Base-by-base conservation (phyloP, 2,113 vertebrate genomes). In the Ammodytes dubius region DNA sequence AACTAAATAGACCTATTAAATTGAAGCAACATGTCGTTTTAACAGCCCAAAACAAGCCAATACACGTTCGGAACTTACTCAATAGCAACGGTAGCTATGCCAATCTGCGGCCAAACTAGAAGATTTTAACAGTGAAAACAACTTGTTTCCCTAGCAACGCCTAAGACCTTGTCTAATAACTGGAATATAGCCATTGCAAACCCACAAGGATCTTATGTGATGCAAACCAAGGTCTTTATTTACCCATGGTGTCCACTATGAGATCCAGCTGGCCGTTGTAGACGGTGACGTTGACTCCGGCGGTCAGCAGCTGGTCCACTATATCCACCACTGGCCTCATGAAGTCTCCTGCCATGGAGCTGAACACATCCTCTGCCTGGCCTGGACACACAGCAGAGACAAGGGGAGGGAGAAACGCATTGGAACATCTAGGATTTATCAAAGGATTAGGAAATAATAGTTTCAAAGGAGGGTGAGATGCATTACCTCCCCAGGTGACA, bases 211-310 rank as follows among this genome's bases (percentile, higher is more conserved):
- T 27, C 27, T 27, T 27, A 27, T 27, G 27, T 27, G 27, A 27
- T 27, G 27, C 1, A 27, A 27, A 27, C 27, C 27, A 27, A 27
- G 27, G 27, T 27, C 1, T 27, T 3, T 0, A 4, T 56, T 81
- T 95, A 99, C 98, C 98, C 79, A 99, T 95, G 15, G 98, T 99
- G 93, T 98, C 97, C 93, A 99, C 98, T 0, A 99, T 99, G 79
- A 99, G 97, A 88, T 99, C 98, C 64, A 99, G 95, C 89, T 99
- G 98, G 11, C 98, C 98, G 0, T 99, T 99, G 75, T 99, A 99
- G 71, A 99, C 89, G 0, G 96, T 98, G 69, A 99, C 97, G 0
- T 92, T 99, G 86, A 99, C 87, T 0, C 95, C 96, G 0, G 95
- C 95, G 10, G 80, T 85, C 91, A 99, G 89, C 82, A 99, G 88